Evolutionary conservation across 1,140 invertebrate species (phyloP).

Genomic region (Eciton burchellii): DNA sequence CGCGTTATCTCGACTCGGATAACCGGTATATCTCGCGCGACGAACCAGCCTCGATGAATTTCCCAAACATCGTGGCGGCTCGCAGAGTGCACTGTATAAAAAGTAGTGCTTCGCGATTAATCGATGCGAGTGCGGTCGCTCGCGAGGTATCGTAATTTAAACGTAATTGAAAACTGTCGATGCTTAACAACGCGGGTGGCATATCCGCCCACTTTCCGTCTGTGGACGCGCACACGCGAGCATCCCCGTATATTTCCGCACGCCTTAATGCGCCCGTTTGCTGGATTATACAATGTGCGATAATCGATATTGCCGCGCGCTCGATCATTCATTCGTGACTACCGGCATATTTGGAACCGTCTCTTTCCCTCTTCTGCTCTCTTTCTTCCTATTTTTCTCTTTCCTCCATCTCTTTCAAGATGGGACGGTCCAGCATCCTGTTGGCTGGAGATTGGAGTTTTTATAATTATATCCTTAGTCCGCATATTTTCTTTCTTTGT

Average conservation of each 20-base stretch:
- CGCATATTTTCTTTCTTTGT: not conserved
- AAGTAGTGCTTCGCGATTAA: slow-evolving; percentile 73
- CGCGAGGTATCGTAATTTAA: slow-evolving; percentile 71
- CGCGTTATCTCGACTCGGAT: slow-evolving; percentile 49
- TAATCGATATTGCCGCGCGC: slow-evolving; percentile 68
- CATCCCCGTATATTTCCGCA: slow-evolving; percentile 61
- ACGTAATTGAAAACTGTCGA: slow-evolving; percentile 77
- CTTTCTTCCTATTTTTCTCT: not conserved
- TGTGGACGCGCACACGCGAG: slow-evolving; percentile 60
- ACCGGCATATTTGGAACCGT: not conserved
- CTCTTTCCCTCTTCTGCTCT: not conserved
- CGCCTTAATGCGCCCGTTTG: slow-evolving; percentile 26
- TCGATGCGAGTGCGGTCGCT: slow-evolving; percentile 65
- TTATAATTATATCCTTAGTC: not conserved
- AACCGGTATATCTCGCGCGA: slow-evolving; percentile 50
- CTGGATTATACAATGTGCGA: slow-evolving; percentile 65
- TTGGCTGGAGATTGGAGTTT: not conserved
- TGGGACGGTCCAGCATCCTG: too few species aligned
- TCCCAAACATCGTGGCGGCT: slow-evolving; percentile 23
- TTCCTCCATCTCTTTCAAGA: too few species aligned
- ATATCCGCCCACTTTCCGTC: slow-evolving; percentile 72
- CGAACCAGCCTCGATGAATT: slow-evolving; percentile 60
- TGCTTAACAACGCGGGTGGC: slow-evolving; percentile 77
- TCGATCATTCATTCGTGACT: not conserved
- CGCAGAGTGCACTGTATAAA: slow-evolving; percentile 3